A percentile compares a stretch with the other conserved stretches of the same genome.
Evolutionary conservation across 2,797 vertebrate genomes (phyloP).

Genomic region (Tympanoctomys barrerae): DNA sequence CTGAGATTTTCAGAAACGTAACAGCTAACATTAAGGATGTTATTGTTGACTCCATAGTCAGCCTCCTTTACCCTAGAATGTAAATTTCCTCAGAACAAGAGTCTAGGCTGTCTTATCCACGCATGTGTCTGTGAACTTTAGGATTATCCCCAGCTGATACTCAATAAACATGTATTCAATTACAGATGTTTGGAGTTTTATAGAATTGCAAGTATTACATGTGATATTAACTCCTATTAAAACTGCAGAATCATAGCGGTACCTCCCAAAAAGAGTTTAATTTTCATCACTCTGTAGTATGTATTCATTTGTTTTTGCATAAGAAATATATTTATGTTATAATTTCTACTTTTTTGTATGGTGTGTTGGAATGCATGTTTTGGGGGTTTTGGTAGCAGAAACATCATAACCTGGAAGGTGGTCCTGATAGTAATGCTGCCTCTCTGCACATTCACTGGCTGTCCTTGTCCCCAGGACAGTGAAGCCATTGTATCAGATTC

Average conservation of each 20-base stretch:
- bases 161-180: slow-evolving; percentile 35
- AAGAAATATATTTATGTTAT: too few relatives aligned
- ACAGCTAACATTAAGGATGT: neutral
- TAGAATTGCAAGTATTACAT: too few relatives aligned
- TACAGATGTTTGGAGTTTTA: neutral
- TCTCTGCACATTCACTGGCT: neutral
- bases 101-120: neutral
- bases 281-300: too few relatives aligned
- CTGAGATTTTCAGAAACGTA: neutral
- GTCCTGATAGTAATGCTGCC: neutral
- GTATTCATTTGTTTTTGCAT: too few relatives aligned
- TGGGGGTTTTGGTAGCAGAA: neutral
- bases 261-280: too few relatives aligned
- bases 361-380: neutral
- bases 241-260: too few relatives aligned
- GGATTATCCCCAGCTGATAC: neutral
- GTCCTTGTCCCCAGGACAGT: neutral
- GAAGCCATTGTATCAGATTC: neutral
- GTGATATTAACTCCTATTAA: too few relatives aligned
- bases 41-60: neutral
- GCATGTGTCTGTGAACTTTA: neutral
- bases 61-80: neutral
- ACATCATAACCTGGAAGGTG: neutral
- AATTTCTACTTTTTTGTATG: neutral
- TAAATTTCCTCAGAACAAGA: neutral